Percentiles rank a stretch among this genome's conserved stretches.
phyloP scores from a whole-genome alignment of 2,113 vertebrate genomes.

The Verasper variegatus region DNA sequence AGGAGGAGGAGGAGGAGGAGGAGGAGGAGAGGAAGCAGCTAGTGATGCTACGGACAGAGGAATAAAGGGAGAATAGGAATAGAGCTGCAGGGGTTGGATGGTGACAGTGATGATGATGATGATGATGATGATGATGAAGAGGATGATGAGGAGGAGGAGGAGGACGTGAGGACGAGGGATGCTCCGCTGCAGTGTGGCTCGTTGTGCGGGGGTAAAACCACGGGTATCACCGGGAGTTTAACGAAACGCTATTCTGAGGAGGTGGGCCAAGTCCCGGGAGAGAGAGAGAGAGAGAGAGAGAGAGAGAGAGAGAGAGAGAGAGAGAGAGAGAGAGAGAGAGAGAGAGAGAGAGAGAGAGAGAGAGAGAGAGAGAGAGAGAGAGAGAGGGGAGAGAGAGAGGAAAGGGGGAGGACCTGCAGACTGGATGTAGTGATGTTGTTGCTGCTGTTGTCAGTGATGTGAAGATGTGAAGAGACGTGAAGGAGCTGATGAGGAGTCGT shows the following conservation, averaged over 20 bases:
- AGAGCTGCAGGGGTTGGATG: conserved; percentile 23
- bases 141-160: conserved; percentile 7
- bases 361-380: neutral
- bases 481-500: conserved; percentile 39
- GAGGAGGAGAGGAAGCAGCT: neutral
- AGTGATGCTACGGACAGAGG: neutral
- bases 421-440: conserved; percentile 39
- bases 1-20: neutral
- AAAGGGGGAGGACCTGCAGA: conserved; percentile 17
- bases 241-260: conserved; percentile 74
- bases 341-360: conserved; percentile 19
- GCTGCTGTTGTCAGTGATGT: conserved; percentile 49
- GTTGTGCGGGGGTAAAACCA: conserved; percentile 28
- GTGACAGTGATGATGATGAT: conserved; percentile 14
- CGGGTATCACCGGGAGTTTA: conserved; percentile 51
- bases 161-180: neutral
- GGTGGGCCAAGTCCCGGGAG: conserved; percentile 73
- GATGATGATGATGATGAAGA: conserved; percentile 6
- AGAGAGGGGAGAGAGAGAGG: conserved; percentile 25
- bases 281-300: neutral
- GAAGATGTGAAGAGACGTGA: conserved; percentile 48
- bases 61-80: neutral
- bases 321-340: neutral
- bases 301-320: neutral
- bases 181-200: neutral